Percentiles rank a stretch among this genome's conserved stretches.
phyloP scores from a whole-genome alignment of 2,888 invertebrate genomes.

The Sesamia inferens region DNA sequence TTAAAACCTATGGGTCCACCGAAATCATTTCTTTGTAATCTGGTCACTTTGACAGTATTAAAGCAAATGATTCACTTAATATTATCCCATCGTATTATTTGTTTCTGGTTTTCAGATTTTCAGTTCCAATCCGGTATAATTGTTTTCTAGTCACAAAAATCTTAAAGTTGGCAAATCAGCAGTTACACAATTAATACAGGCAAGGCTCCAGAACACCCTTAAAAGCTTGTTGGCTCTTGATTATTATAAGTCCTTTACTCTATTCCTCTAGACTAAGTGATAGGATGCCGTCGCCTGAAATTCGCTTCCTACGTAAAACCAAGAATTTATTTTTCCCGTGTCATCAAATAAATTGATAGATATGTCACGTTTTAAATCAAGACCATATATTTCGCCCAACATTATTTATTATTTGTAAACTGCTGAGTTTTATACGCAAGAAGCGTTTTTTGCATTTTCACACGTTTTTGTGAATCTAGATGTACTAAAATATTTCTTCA shows the following conservation, averaged over 20 bases:
- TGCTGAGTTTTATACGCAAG: slow-evolving; percentile 10
- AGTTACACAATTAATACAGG: neutral
- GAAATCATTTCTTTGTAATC: slow-evolving; percentile 21
- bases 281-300: neutral
- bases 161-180: neutral
- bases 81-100: neutral
- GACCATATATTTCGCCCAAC: slow-evolving; percentile 4
- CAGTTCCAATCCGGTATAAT: too few relatives aligned
- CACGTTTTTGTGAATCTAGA: slow-evolving; percentile 32
- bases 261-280: neutral
- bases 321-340: neutral
- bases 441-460: slow-evolving; percentile 11
- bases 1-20: slow-evolving; percentile 22
- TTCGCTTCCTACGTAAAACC: slow-evolving; percentile 3
- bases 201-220: neutral
- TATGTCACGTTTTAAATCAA: slow-evolving; percentile 38
- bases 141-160: neutral
- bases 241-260: slow-evolving; percentile 1
- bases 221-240: neutral
- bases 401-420: slow-evolving; percentile 27
- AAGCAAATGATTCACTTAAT: neutral
- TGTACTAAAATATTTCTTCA: neutral
- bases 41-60: slow-evolving; percentile 16
- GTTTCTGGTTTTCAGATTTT: neutral
- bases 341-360: slow-evolving; percentile 28